A percentile compares a stretch with the other conserved stretches of the same genome.
These are phyloP conservation scores for Metopolophium dirhodum DNA, from an alignment of 1,140 invertebrate genomes.

Conservation along the genomic window DNA sequence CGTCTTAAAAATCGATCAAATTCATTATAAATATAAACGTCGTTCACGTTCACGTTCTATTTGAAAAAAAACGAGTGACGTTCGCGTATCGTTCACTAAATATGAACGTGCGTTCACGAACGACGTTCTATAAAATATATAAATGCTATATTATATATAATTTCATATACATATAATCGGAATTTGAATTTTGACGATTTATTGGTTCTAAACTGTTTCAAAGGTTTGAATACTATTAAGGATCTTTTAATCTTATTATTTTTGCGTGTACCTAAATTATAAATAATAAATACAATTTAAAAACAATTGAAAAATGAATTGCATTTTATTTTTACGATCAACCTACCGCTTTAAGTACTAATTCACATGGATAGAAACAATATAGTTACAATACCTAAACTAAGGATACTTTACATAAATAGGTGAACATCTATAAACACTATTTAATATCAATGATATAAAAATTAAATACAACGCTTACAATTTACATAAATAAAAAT, in stretches of 20 bases:
- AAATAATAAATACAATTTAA: not conserved
- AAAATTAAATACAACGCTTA: conserved; percentile 33
- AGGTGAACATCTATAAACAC: conserved; percentile 25
- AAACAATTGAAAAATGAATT: not conserved
- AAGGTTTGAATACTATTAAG: no score
- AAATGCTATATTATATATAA: not conserved
- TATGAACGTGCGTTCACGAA: no score
- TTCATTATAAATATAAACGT: no score
- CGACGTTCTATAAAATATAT: no score
- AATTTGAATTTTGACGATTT: not conserved
- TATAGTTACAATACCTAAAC: not conserved
- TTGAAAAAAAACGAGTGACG: no score
- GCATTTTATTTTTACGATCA: conserved; percentile 27
- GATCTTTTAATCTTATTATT: not conserved
- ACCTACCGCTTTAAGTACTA: not conserved
- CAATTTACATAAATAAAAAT: not conserved
- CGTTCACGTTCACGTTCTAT: no score
- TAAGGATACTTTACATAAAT: conserved; percentile 13
- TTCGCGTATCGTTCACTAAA: no score
- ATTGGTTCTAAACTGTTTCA: not conserved
- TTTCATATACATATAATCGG: not conserved
- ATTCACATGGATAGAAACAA: conserved; percentile 25
- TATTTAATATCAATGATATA: conserved; percentile 23
- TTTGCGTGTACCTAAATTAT: not conserved
- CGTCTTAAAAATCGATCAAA: no score